phyloP scores from a whole-genome alignment of 2,113 vertebrate species.

The Ptychochromis oligacanthus region DNA sequence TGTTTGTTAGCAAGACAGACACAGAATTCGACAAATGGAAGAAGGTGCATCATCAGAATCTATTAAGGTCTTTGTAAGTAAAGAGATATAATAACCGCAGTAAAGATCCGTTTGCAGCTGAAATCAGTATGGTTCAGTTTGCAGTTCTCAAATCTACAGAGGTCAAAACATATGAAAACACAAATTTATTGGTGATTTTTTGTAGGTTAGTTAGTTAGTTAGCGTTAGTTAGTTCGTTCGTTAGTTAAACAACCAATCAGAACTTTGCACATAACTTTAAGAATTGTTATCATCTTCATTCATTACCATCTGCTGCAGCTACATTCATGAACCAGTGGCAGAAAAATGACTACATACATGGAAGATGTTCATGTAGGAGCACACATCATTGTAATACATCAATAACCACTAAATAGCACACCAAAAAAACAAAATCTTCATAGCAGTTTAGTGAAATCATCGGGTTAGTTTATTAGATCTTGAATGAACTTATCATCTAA shows the following conservation, averaged over 20 bases:
- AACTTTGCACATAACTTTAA: not conserved
- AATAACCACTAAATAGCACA: not conserved
- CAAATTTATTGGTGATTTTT: too few relatives aligned
- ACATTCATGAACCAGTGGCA: not conserved
- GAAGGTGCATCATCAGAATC: not conserved
- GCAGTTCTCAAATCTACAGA: not conserved
- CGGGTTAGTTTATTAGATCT: not conserved
- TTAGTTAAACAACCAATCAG: not conserved
- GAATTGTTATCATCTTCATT: not conserved
- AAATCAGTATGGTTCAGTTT: not conserved
- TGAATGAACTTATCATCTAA: not conserved
- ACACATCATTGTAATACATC: not conserved
- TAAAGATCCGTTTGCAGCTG: not conserved
- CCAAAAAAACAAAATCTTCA: not conserved
- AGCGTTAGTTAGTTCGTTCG: too few relatives aligned
- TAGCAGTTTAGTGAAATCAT: not conserved
- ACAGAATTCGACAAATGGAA: not conserved
- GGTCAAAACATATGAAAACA: not conserved
- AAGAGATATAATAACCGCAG: not conserved
- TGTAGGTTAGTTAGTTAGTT: too few relatives aligned
- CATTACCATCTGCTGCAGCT: not conserved
- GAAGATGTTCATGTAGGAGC: not conserved
- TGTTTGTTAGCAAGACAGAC: slow-evolving; percentile 20
- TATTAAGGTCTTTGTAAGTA: not conserved
- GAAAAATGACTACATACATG: not conserved